phyloP scores from a whole-genome alignment of 2,888 invertebrate species.

The Agrochola lota region DNA sequence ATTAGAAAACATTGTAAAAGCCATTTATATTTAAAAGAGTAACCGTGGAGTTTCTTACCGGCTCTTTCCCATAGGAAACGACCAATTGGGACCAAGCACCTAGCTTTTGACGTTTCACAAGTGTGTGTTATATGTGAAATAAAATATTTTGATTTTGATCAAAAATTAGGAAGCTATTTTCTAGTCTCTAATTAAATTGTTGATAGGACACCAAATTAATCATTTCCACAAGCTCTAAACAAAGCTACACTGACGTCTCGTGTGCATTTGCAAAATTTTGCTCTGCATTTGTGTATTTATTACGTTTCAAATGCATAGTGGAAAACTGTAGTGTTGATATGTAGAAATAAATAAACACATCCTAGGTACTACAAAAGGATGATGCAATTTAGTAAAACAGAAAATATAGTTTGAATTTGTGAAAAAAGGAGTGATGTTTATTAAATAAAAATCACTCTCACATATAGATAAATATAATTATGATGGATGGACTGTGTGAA shows the following conservation, averaged over 20 bases:
- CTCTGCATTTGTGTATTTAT: conserved; percentile 32
- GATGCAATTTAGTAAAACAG: not conserved
- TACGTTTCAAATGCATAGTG: conserved; percentile 12
- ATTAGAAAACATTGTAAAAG: too few relatives aligned
- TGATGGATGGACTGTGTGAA: too few relatives aligned
- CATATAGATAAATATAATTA: too few relatives aligned
- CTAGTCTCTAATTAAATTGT: conserved; percentile 31
- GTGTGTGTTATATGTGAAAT: too few relatives aligned
- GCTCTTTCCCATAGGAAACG: too few relatives aligned
- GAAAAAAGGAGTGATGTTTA: not conserved
- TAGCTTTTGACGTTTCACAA: too few relatives aligned
- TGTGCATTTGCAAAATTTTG: conserved; percentile 40
- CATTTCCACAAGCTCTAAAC: conserved; percentile 27
- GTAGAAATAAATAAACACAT: conserved; percentile 8
- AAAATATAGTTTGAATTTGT: not conserved
- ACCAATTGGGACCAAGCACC: too few relatives aligned
- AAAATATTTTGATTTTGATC: too few relatives aligned
- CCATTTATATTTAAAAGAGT: too few relatives aligned
- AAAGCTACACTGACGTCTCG: conserved; percentile 33
- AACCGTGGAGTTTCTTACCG: too few relatives aligned
- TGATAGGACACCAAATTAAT: conserved; percentile 34
- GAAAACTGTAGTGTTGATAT: conserved; percentile 16
- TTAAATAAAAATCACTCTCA: not conserved
- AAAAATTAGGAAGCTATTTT: conserved; percentile 18
- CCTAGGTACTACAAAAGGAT: not conserved